Evolutionary conservation across 2,113 vertebrate species (phyloP), one percentile per base, ranked within the genome.

Genomic region (Peromyscus californicus): DNA sequence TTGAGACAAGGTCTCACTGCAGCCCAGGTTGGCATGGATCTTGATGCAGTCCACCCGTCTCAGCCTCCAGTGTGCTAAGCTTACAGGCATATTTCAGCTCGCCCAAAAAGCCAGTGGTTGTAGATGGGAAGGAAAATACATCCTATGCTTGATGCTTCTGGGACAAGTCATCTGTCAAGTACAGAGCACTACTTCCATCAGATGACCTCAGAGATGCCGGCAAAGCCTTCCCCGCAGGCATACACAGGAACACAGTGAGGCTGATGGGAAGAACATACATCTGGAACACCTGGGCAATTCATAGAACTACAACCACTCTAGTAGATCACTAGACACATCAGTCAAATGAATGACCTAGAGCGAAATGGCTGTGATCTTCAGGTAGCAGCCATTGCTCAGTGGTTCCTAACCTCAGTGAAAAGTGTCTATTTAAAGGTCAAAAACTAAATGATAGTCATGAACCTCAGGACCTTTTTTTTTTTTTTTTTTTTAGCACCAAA

Each of bases 401-500:
- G 85, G 51, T 83, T 86, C 82, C 91, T 79, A 59, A 96, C 97
- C 91, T 97, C 85, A 86, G 86, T 8, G 16, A 85, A 89, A 94
- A 70, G 83, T 82, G 59, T 76, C 95, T 96, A 12, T 39, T 31
- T 85, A 94, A 96, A 97, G 85, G 93, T 61, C 91, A 95, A 95
- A 90, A 97, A 93, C 42, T 57, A 5, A 45, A 83, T 63, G 74
- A 80, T 97, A 93, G 75, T 97, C 93, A 95, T 69, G 93, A 96
- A 95, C 96, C 93, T 96, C 82, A 63, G 67, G 74, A 93, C 89
- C 87, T 95, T 85, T 82, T 6, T 31, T 65, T 65, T 89, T 94
- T 96, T 89, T 85, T 97, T 88, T 72, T 74, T 94, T 94, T 96
- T 92, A 98, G 97, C 97, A 98, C 97, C 97, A 97, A 94, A 85